Base-by-base conservation (phyloP, 2,797 vertebrate species). In the Apogon hyalosoma region DNA sequence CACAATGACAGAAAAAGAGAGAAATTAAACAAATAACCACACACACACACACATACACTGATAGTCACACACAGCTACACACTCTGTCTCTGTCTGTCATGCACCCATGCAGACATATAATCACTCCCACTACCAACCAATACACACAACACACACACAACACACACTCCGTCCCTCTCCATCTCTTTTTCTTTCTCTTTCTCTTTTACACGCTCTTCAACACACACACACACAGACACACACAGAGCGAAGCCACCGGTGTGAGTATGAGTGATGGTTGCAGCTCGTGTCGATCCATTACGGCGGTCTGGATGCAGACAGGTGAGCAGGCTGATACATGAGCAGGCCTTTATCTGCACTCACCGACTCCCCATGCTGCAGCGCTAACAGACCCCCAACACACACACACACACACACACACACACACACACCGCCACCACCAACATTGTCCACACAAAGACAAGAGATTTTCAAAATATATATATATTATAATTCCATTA, bases 281-380 rank as follows among this genome's bases (percentile, higher is more conserved):
- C 67, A 51, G 80, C 75, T 74, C 10, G 57, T 74, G 83, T 90
- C 90, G 39, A 91, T 91, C 90, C 88, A 91, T 91, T 91, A 91
- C 77, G 6, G 61, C 62, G 69, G 71, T 79, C 71, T 63, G 68
- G 82, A 82, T 83, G 84, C 79, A 87, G 90, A 91, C 88, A 91
- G 90, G 84, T 90, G 86, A 89, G 85, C 86, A 90, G 86, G 84
- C 90, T 91, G 90, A 91, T 91, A 89, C 90, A 91, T 91, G 90
- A 91, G 90, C 85, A 80, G 75, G 77, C 75, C 75, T 90, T 91
- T 91, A 91, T 91, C 90, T 90, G 86, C 86, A 49, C 86, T 77
- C 86, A 86, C 89, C 89, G 72, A 88, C 87, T 89, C 84, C 83
- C 80, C 69, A 58, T 64, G 21, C 80, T 67, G 21, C 76, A 51